Evolutionary conservation across 2,888 invertebrate genomes (phyloP).

Genomic region (Archips crataeganus): DNA sequence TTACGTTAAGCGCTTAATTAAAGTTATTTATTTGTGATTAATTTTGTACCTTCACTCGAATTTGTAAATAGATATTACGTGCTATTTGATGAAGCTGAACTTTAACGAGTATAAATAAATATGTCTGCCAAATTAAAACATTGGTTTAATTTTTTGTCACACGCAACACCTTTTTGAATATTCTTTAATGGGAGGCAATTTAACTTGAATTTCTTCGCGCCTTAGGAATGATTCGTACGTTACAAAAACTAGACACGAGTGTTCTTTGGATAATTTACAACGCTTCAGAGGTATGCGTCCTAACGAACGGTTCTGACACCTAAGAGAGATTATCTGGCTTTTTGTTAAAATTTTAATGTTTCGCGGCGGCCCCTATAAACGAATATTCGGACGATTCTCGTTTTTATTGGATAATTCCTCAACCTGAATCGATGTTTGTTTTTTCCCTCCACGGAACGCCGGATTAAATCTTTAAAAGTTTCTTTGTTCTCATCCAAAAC

Average conservation of each 20-base stretch:
- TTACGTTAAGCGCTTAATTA: slow-evolving; percentile 72
- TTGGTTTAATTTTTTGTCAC: slow-evolving; percentile 56
- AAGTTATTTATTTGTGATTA: slow-evolving; percentile 82
- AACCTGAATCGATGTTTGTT: slow-evolving; percentile 38
- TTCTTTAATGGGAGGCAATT: neutral
- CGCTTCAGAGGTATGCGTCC: slow-evolving; percentile 57
- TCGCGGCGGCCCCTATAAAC: slow-evolving; percentile 53
- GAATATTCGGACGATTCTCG: slow-evolving; percentile 55
- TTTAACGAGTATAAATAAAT: slow-evolving; percentile 84
- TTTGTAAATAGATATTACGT: slow-evolving; percentile 80
- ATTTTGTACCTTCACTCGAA: slow-evolving; percentile 78
- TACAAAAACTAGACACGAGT: slow-evolving; percentile 58
- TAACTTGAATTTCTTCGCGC: neutral
- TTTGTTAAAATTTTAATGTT: slow-evolving; percentile 58
- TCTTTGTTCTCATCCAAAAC: slow-evolving; percentile 37
- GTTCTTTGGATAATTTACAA: slow-evolving; percentile 63
- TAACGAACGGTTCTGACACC: slow-evolving; percentile 70
- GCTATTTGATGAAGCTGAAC: slow-evolving; percentile 81
- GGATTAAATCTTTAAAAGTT: slow-evolving; percentile 39
- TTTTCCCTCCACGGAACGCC: slow-evolving; percentile 26
- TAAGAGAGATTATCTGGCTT: slow-evolving; percentile 57
- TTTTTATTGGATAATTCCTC: slow-evolving; percentile 53
- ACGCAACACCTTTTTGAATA: neutral
- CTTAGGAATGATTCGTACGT: neutral
- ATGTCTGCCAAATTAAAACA: slow-evolving; percentile 84